These are phyloP conservation scores for Colius striatus DNA, from an alignment of 2,113 vertebrate species.

Conservation along the genomic window DNA sequence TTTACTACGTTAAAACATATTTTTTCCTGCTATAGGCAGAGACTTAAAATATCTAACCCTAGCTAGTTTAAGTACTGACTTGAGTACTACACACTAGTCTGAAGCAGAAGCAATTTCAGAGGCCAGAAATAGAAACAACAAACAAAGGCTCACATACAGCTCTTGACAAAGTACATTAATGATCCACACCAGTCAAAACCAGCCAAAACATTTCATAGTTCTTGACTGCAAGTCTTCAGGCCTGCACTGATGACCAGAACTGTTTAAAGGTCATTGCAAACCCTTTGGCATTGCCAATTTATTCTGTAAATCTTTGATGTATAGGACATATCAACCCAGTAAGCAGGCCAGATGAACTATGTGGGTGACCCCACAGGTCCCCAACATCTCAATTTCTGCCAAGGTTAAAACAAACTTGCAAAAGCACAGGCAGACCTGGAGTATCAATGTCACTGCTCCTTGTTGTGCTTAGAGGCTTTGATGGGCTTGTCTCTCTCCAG, in stretches of 20 bases:
- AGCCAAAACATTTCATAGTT: not conserved
- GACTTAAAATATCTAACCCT: not conserved
- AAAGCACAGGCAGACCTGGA: not conserved
- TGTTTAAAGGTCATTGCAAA: not conserved
- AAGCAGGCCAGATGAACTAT: not conserved
- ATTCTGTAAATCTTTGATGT: not conserved
- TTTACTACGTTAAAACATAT: not conserved
- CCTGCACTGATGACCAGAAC: not conserved
- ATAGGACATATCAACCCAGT: not conserved
- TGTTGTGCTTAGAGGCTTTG: rapidly evolving
- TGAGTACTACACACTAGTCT: not conserved
- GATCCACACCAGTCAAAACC: not conserved
- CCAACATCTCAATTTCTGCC: not conserved
- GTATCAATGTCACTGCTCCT: not conserved
- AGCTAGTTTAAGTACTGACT: not conserved
- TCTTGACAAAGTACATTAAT: not conserved
- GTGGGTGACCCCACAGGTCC: not conserved
- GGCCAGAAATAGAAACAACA: not conserved
- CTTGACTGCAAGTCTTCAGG: not conserved
- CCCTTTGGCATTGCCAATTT: not conserved
- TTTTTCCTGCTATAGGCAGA: not conserved
- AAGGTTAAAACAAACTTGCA: not conserved
- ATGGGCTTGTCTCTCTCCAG: not conserved
- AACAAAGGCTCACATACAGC: not conserved
- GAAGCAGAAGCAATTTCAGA: not conserved